Percentiles rank a stretch among this genome's conserved stretches.
These are phyloP conservation scores for Acipenser oxyrinchus DNA, from an alignment of 2,797 vertebrate genomes.

Conservation along the genomic window DNA sequence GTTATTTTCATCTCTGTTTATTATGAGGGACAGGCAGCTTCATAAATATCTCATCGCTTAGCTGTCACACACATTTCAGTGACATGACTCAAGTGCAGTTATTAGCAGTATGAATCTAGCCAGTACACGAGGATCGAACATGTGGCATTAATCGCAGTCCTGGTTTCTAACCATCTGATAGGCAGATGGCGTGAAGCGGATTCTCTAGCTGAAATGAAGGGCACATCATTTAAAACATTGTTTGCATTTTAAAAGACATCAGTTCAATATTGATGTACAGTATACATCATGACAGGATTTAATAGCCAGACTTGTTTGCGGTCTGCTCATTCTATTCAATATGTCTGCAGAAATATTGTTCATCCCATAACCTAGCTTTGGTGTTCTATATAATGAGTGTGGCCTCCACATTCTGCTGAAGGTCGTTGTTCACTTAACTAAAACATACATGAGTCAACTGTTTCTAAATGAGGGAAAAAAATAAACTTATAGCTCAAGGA, in stretches of 20 bases:
- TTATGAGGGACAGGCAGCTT: conserved; percentile 68
- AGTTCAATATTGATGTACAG: conserved; percentile 98
- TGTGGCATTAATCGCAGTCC: conserved; percentile 87
- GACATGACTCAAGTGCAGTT: conserved; percentile 78
- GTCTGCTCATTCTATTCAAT: conserved; percentile 60
- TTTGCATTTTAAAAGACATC: conserved; percentile 99
- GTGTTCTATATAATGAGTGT: conserved; percentile 68
- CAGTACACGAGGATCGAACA: conserved; percentile 82
- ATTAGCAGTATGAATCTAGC: conserved; percentile 82
- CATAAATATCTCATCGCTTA: conserved; percentile 82
- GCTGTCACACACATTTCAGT: conserved; percentile 76
- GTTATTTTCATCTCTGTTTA: conserved; percentile 59
- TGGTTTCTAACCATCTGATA: conserved; percentile 91
- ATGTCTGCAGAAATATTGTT: conserved; percentile 50
- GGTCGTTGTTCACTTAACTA: conserved; percentile 95
- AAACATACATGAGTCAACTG: conserved; percentile 71
- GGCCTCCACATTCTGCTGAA: conserved; percentile 69
- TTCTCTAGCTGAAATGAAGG: conserved; percentile 89
- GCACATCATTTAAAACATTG: conserved; percentile 98
- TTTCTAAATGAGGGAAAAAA: conserved; percentile 65
- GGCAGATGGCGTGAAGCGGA: conserved; percentile 91
- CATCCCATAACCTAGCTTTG: conserved; percentile 54
- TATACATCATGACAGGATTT: conserved; percentile 90
- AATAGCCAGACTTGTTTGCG: conserved; percentile 66
- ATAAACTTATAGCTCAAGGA: conserved; percentile 21